A percentile compares a stretch with the other conserved stretches of the same genome.
These are phyloP conservation scores for Colostygia pectinataria DNA, from an alignment of 2,888 invertebrate genomes.

Conservation along the genomic window DNA sequence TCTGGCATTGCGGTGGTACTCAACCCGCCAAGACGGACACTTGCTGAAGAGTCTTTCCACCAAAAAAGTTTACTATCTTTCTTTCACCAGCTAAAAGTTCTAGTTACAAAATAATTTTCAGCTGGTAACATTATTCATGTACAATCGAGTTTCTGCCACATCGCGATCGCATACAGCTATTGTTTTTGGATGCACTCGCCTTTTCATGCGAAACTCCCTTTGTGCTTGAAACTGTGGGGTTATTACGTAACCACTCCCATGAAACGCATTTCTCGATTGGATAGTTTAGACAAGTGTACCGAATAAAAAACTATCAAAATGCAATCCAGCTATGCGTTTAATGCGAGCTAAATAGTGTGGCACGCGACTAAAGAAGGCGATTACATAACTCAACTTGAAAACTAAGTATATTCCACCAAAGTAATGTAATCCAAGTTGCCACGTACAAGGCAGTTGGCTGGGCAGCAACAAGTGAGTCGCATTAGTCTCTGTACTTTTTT, in stretches of 20 bases:
- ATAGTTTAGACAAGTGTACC: too few relatives aligned
- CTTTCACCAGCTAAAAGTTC: too few relatives aligned
- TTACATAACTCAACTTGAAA: not conserved
- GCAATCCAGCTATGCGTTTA: too few relatives aligned
- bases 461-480: constrained; percentile 34
- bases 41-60: too few relatives aligned
- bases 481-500: constrained; percentile 39
- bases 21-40: too few relatives aligned
- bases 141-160: constrained; percentile 10
- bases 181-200: constrained; percentile 11
- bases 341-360: too few relatives aligned
- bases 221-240: constrained; percentile 5
- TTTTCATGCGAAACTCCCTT: constrained; percentile 13
- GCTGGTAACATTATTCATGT: constrained; percentile 13
- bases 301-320: too few relatives aligned
- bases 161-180: constrained; percentile 10
- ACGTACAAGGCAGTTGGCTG: constrained; percentile 4
- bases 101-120: not conserved
- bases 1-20: too few relatives aligned
- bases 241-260: too few relatives aligned
- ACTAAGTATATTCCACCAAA: not conserved
- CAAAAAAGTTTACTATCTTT: too few relatives aligned
- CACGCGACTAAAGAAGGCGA: too few relatives aligned
- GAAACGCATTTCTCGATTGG: too few relatives aligned
- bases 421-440: not conserved